phyloP scores from a whole-genome alignment of 2,113 vertebrate genomes.

The Todiramphus saurophagus region DNA sequence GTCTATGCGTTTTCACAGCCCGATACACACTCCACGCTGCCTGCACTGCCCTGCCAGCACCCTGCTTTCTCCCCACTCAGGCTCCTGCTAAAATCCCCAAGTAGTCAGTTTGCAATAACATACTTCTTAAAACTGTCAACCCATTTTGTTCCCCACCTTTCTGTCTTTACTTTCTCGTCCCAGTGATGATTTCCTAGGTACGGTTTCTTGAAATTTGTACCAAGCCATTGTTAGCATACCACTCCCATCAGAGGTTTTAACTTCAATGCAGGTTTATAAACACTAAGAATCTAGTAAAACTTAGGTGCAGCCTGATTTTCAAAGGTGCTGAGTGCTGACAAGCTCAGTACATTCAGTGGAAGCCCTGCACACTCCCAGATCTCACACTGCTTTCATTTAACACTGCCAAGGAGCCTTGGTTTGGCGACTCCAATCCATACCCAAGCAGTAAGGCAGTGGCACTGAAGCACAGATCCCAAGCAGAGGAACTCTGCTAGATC shows the following conservation, averaged over 20 bases:
- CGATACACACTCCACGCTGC: rapidly evolving
- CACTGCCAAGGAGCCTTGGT: not conserved
- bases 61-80: not conserved
- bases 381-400: not conserved
- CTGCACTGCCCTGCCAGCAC: not conserved
- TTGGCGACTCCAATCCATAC: not conserved
- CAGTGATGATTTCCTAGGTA: not conserved
- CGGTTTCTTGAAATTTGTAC: not conserved
- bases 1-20: conserved; percentile 5
- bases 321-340: not conserved
- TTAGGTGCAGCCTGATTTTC: not conserved
- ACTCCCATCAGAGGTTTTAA: not conserved
- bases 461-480: not conserved
- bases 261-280: not conserved
- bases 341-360: not conserved
- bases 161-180: not conserved
- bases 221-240: not conserved
- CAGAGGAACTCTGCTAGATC: not conserved
- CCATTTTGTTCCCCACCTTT: not conserved
- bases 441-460: not conserved
- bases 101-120: not conserved
- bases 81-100: not conserved
- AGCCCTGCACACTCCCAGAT: not conserved
- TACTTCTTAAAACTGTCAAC: not conserved
- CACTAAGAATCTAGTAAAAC: not conserved